Conservation (phyloP, 2,797 vertebrate genomes). For the Oceanodroma leucorhoa region DNA sequence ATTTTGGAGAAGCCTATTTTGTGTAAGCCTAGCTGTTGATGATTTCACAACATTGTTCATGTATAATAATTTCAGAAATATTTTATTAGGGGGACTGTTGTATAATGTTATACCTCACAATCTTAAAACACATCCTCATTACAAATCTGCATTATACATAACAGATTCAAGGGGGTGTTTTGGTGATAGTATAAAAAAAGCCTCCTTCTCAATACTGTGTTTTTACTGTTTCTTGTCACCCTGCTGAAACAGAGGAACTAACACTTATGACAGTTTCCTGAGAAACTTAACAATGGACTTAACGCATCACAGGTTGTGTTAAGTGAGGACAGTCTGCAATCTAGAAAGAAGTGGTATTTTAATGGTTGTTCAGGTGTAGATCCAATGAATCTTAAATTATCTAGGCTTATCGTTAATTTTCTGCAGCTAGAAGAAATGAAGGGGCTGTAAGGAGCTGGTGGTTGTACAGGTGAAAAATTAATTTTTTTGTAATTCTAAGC, state of each 20-base stretch:
- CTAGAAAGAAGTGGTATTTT: background rate
- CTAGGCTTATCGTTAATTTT: background rate
- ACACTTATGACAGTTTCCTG: background rate
- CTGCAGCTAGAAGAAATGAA: background rate
- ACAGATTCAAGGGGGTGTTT: background rate
- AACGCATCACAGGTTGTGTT: background rate
- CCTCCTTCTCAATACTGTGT: background rate
- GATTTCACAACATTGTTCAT: rapidly evolving
- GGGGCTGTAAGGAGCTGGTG: background rate
- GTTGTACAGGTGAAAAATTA: rapidly evolving
- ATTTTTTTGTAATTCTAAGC: background rate
- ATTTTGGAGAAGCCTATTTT: background rate
- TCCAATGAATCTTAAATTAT: background rate
- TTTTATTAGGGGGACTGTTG: background rate
- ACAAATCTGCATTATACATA: background rate
- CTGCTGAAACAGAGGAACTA: background rate
- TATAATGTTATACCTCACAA: background rate
- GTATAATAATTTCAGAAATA: background rate
- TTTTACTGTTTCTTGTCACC: background rate
- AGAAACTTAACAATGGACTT: background rate
- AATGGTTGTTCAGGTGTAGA: background rate
- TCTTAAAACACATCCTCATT: background rate
- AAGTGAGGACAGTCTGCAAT: background rate
- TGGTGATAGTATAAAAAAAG: rapidly evolving
- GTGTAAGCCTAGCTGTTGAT: background rate